Evolutionary conservation across 2,113 vertebrate genomes (phyloP).

Genomic region (Rhinichthys klamathensis): DNA sequence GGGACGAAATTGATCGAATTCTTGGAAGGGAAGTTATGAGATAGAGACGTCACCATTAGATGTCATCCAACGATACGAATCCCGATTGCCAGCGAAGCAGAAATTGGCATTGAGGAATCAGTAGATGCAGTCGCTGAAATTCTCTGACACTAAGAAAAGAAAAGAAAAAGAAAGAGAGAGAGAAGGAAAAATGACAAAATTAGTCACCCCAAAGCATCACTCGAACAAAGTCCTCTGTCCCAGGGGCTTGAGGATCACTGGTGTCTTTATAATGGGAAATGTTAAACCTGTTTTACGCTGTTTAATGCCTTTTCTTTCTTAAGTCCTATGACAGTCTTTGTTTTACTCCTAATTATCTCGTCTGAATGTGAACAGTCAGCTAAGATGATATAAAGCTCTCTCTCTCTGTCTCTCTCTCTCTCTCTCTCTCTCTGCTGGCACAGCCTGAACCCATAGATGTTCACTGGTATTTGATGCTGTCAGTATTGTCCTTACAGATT

Average conservation of each 20-base stretch:
- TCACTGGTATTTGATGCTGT: conserved; percentile 70
- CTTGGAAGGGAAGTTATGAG: neutral
- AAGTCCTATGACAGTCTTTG: conserved; percentile 65
- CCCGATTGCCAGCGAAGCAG: neutral
- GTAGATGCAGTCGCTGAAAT: neutral
- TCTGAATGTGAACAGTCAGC: conserved; percentile 64
- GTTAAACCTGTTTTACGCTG: conserved; percentile 74
- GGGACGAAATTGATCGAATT: neutral
- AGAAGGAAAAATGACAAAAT: conserved; percentile 52
- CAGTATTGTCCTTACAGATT: conserved; percentile 58
- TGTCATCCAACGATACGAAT: neutral
- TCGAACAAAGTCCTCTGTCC: conserved; percentile 58
- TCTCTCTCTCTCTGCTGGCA: conserved; percentile 13
- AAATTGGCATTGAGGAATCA: neutral
- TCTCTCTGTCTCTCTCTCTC: conserved; percentile 35
- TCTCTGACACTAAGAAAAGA: conserved; percentile 35
- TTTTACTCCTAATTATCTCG: conserved; percentile 72
- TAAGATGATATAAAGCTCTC: conserved; percentile 56
- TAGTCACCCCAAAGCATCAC: conserved; percentile 45
- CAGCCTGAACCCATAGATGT: conserved; percentile 58
- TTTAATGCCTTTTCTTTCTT: conserved; percentile 58
- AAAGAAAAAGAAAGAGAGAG: conserved; percentile 3
- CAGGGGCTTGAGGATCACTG: conserved; percentile 64
- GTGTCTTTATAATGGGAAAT: conserved; percentile 68
- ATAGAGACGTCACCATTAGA: neutral